Conservation (phyloP, 2,797 vertebrate species). For the Aplochiton taeniatus region DNA sequence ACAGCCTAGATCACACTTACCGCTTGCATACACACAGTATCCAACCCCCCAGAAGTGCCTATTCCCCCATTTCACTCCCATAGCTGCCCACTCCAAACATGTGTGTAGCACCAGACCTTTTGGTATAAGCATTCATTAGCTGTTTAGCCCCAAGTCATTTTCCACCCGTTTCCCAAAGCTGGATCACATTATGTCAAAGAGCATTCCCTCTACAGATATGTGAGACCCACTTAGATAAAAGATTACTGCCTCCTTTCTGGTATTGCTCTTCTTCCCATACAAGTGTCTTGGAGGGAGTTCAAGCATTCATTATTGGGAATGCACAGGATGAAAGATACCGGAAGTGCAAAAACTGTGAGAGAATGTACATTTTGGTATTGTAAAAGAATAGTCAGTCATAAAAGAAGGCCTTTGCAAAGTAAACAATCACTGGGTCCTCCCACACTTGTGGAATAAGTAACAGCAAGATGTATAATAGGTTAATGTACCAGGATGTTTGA, state of each 20-base stretch:
- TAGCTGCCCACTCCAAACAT: slow-evolving; percentile 67
- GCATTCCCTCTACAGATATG: slow-evolving; percentile 65
- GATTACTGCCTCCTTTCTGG: slow-evolving; percentile 64
- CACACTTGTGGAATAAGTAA: not conserved
- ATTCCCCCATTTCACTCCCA: slow-evolving; percentile 48
- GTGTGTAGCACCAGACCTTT: slow-evolving; percentile 68
- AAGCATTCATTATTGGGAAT: slow-evolving; percentile 57
- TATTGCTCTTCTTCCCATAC: slow-evolving; percentile 49
- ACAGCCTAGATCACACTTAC: no score
- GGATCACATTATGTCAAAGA: slow-evolving; percentile 75
- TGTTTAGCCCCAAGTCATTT: slow-evolving; percentile 74
- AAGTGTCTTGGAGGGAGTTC: slow-evolving; percentile 57
- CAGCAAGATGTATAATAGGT: not conserved
- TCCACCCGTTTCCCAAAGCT: slow-evolving; percentile 79
- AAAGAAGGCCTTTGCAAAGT: not conserved
- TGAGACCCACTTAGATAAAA: slow-evolving; percentile 70
- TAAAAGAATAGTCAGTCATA: no score
- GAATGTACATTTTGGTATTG: not conserved
- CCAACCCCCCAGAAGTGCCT: slow-evolving; percentile 28
- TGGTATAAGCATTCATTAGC: slow-evolving; percentile 71
- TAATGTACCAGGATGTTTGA: no score
- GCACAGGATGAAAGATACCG: slow-evolving; percentile 43
- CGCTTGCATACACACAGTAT: slow-evolving; percentile 20
- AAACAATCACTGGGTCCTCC: no score
- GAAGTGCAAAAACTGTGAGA: not conserved